phyloP scores from a whole-genome alignment of 2,888 invertebrate genomes.

The Thysanoteuthis rhombus region DNA sequence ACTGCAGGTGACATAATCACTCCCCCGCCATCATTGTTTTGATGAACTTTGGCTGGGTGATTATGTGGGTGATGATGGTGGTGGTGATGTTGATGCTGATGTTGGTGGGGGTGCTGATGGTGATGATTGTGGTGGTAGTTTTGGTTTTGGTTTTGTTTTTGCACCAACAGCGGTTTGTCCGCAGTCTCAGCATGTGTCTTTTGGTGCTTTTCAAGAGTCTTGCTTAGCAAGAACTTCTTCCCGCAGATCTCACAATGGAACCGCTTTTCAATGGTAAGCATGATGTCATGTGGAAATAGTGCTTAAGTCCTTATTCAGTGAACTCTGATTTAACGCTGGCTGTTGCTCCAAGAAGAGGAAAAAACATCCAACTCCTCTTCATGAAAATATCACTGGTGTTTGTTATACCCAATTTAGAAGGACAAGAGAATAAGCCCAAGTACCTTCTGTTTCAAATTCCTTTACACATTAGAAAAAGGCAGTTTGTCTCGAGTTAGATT shows the following conservation, averaged over 20 bases:
- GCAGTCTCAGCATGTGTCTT: slow-evolving; percentile 21
- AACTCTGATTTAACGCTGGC: too few species aligned
- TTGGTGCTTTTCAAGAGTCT: not conserved
- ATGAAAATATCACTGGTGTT: not conserved
- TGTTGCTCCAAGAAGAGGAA: too few species aligned
- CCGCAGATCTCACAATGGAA: slow-evolving; percentile 29
- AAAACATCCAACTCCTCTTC: too few species aligned
- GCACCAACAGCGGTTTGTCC: not conserved
- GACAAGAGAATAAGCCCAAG: too few species aligned
- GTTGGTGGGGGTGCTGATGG: not conserved
- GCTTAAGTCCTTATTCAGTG: too few species aligned
- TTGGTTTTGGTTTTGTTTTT: not conserved
- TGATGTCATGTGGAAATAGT: not conserved
- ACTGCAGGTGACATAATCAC: not conserved
- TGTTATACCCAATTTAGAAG: not conserved
- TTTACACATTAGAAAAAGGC: too few species aligned
- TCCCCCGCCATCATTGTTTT: not conserved
- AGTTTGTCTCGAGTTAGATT: not conserved
- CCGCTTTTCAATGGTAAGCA: slow-evolving; percentile 25
- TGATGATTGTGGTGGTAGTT: slow-evolving; percentile 14
- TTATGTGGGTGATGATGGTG: not conserved
- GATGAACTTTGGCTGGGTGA: not conserved
- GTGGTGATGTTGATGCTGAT: not conserved
- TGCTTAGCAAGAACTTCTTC: slow-evolving; percentile 24
- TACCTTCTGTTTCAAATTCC: not conserved